Percentiles rank a stretch among this genome's conserved stretches.
These are phyloP conservation scores for Parnassius apollo DNA, from an alignment of 2,888 invertebrate genomes.

Conservation along the genomic window DNA sequence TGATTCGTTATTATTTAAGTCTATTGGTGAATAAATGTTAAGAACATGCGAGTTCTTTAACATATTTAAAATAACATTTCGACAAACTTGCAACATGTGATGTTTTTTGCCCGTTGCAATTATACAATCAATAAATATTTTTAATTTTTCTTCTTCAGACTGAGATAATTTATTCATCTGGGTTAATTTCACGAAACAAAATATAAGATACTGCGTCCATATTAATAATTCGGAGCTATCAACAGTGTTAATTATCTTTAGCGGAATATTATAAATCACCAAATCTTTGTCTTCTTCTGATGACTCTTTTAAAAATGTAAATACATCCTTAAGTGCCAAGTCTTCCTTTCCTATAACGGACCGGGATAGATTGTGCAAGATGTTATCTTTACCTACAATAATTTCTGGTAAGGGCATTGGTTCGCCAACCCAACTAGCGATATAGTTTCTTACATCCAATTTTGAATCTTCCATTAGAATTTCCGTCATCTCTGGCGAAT, in stretches of 20 bases:
- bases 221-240: slow-evolving; percentile 63
- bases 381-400: slow-evolving; percentile 47
- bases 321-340: slow-evolving; percentile 51
- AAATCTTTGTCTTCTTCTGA: slow-evolving; percentile 46
- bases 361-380: slow-evolving; percentile 63
- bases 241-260: slow-evolving; percentile 45
- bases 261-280: slow-evolving; percentile 41
- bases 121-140: slow-evolving; percentile 53
- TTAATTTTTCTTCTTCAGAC: slow-evolving; percentile 49
- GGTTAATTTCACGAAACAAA: slow-evolving; percentile 59
- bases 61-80: slow-evolving; percentile 53
- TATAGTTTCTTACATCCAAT: slow-evolving; percentile 70
- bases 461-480: slow-evolving; percentile 73
- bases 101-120: slow-evolving; percentile 53
- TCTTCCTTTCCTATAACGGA: slow-evolving; percentile 59
- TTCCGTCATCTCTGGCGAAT: slow-evolving; percentile 73
- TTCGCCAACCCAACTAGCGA: slow-evolving; percentile 71
- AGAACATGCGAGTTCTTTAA: slow-evolving; percentile 66
- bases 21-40: slow-evolving; percentile 62
- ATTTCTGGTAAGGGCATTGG: slow-evolving; percentile 54
- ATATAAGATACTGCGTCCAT: slow-evolving; percentile 70
- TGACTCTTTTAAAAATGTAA: slow-evolving; percentile 49
- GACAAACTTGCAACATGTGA: slow-evolving; percentile 54
- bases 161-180: slow-evolving; percentile 51
- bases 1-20: slow-evolving; percentile 49